phyloP scores from a whole-genome alignment of 2,113 vertebrate species.

The Brachypteracias leptosomus region DNA sequence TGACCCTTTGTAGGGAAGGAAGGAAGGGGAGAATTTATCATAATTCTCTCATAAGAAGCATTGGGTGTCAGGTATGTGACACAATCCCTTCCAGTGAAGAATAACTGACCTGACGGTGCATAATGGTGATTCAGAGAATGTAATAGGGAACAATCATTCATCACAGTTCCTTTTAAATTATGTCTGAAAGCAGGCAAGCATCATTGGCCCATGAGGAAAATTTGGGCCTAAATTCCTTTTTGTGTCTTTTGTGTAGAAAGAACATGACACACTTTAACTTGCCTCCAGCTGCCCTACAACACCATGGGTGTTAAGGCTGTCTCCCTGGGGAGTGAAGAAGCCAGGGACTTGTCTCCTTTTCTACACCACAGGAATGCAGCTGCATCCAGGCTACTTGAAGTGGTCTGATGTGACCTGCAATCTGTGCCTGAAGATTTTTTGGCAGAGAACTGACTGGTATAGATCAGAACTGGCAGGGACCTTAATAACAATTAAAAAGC shows the following conservation, averaged over 20 bases:
- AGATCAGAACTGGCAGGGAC: background rate
- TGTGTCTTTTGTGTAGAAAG: background rate
- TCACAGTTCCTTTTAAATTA: background rate
- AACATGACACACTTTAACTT: background rate
- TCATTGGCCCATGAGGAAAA: background rate
- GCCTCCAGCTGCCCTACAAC: background rate
- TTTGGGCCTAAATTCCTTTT: background rate
- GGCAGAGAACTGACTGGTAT: background rate
- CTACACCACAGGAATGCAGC: background rate
- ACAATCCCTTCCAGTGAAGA: background rate
- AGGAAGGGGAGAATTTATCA: background rate
- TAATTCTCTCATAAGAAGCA: background rate
- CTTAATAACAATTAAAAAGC: background rate
- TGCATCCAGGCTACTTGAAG: background rate
- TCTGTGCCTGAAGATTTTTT: background rate
- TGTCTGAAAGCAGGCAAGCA: background rate
- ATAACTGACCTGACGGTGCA: background rate
- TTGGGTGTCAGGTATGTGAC: background rate
- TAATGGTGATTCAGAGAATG: background rate
- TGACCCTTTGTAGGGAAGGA: background rate
- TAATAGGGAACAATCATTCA: background rate
- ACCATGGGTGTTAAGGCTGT: background rate
- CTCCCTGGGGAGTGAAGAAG: accelerated
- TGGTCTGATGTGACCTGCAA: background rate
- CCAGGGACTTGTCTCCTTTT: background rate